Percentiles rank a stretch among this genome's conserved stretches.
Conservation (phyloP, 2,113 vertebrate species). For the Alouatta palliata region DNA sequence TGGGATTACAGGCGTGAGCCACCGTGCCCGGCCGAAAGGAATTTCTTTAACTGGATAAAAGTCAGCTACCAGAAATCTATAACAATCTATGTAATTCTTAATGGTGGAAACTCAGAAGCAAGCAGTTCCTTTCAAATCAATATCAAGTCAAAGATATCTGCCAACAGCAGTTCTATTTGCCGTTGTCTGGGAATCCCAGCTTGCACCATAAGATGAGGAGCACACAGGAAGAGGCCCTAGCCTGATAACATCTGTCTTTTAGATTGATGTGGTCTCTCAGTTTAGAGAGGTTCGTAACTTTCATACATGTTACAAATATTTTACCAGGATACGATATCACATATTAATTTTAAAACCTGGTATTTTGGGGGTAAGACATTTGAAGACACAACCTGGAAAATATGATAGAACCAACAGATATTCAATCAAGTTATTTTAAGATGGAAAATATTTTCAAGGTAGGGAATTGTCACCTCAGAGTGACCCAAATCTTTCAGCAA, state of each 20-base stretch:
- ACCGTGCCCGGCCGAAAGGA: no score
- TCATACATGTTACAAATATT: background rate
- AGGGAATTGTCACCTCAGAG: background rate
- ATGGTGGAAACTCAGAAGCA: background rate
- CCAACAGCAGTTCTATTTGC: background rate
- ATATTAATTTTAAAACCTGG: background rate
- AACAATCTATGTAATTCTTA: background rate
- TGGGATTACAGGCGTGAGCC: no score
- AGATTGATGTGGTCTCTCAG: background rate
- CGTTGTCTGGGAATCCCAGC: background rate
- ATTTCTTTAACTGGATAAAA: background rate
- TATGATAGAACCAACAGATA: background rate
- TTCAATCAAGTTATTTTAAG: conserved; percentile 40
- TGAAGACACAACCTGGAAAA: conserved; percentile 25
- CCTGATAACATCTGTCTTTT: background rate
- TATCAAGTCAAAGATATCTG: background rate
- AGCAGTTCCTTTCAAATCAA: background rate
- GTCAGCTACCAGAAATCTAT: background rate
- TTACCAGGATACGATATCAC: background rate
- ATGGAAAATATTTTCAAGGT: conserved; percentile 21
- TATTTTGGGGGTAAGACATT: background rate
- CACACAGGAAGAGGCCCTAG: background rate
- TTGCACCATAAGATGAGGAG: background rate
- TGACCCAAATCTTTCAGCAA: no score
- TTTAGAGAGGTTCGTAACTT: background rate